These are phyloP conservation scores for Ametastegia equiseti DNA, from an alignment of 2,888 invertebrate species.

Conservation along the genomic window DNA sequence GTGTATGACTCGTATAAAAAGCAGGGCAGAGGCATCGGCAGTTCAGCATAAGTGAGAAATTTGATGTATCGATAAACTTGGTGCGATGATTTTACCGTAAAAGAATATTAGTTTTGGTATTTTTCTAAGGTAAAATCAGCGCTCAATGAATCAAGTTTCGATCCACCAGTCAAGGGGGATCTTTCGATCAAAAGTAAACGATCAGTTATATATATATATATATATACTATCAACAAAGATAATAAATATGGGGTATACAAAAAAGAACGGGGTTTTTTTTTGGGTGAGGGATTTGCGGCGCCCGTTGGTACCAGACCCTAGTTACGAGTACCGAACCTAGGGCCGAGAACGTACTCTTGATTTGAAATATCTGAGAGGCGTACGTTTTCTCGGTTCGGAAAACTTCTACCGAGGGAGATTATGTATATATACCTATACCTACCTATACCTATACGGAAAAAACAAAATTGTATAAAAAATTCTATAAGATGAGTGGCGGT, in stretches of 20 bases:
- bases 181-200: not conserved
- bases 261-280: constrained; percentile 1
- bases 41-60: not conserved
- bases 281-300: constrained; percentile 66
- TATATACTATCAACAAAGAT: not conserved
- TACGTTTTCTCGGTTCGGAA: constrained; percentile 3
- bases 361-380: not conserved
- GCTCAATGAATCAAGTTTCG: not conserved
- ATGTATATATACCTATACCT: too few relatives aligned
- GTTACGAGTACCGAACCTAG: constrained; percentile 76
- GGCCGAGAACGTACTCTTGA: constrained; percentile 65
- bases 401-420: not conserved
- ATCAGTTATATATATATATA: too few relatives aligned
- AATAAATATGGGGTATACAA: not conserved
- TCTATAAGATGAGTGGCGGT: too few relatives aligned
- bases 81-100: not conserved
- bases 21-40: not conserved
- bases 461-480: not conserved
- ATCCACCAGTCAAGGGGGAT: not conserved
- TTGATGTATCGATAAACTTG: not conserved
- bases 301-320: constrained; percentile 75
- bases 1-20: not conserved
- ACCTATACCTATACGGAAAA: not conserved
- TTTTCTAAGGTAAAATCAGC: not conserved
- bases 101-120: not conserved